Conservation (phyloP, 2,113 vertebrate species). For the Lophius piscatorius region DNA sequence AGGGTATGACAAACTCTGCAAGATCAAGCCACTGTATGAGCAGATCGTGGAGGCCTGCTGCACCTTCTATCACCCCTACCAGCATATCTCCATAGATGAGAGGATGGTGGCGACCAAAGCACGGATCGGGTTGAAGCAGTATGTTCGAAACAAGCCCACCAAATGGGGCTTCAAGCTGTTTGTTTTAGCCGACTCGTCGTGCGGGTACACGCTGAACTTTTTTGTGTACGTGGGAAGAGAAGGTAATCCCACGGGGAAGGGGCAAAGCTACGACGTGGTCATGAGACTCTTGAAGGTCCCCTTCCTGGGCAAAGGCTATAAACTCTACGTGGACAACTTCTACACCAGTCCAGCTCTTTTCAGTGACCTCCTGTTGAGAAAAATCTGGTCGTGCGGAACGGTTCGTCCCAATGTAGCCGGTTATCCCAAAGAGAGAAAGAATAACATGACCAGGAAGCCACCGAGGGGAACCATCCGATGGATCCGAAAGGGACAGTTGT, state of each 20-base stretch:
- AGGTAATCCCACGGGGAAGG: slow-evolving; percentile 41
- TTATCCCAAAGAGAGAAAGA: slow-evolving; percentile 24
- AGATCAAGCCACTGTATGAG: slow-evolving; percentile 61
- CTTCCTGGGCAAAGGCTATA: slow-evolving; percentile 66
- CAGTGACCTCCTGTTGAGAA: slow-evolving; percentile 43
- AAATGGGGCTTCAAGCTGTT: slow-evolving; percentile 72
- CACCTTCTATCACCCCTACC: slow-evolving; percentile 63
- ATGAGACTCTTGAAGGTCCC: slow-evolving; percentile 62
- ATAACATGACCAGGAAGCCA: slow-evolving; percentile 33
- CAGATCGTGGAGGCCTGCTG: slow-evolving; percentile 64
- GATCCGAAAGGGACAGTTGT: slow-evolving; percentile 43
- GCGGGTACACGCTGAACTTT: slow-evolving; percentile 72
- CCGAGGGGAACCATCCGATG: slow-evolving; percentile 57
- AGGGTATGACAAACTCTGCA: slow-evolving; percentile 57
- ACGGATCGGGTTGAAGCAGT: slow-evolving; percentile 54
- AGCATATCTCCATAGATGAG: slow-evolving; percentile 67
- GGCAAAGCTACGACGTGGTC: slow-evolving; percentile 47
- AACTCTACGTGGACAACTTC: slow-evolving; percentile 69
- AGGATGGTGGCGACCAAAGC: slow-evolving; percentile 68
- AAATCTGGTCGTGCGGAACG: slow-evolving; percentile 59
- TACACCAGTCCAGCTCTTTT: slow-evolving; percentile 68
- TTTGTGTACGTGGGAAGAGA: slow-evolving; percentile 59
- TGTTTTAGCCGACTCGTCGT: slow-evolving; percentile 63
- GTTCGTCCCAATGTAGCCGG: slow-evolving; percentile 38
- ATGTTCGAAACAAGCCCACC: slow-evolving; percentile 57